phyloP scores from a whole-genome alignment of 1,140 invertebrate genomes.

The Drosophila gunungcola region DNA sequence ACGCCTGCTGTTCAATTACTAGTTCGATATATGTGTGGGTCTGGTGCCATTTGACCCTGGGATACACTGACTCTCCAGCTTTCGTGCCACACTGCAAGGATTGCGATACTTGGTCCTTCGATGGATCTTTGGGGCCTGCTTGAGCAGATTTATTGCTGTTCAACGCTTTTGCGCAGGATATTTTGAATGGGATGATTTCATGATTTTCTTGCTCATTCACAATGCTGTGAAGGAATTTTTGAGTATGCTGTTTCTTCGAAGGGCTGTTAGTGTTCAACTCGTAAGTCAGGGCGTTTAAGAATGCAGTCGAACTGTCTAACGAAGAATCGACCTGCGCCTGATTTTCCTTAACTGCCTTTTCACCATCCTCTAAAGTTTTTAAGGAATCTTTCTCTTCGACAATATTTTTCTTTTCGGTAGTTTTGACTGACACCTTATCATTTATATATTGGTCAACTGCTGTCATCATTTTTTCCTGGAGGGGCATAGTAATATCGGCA shows the following conservation, averaged over 20 bases:
- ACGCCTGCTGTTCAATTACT: constrained; percentile 48
- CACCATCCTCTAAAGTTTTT: background rate
- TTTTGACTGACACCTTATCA: background rate
- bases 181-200: background rate
- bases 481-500: background rate
- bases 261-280: background rate
- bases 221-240: constrained; percentile 8
- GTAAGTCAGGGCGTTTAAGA: background rate
- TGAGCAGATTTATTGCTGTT: background rate
- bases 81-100: constrained; percentile 11
- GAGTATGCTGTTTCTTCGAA: background rate
- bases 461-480: background rate
- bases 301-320: background rate
- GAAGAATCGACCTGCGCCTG: no score
- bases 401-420: no score
- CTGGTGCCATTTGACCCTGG: constrained; percentile 61
- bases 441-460: background rate
- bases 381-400: background rate
- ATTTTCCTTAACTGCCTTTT: background rate
- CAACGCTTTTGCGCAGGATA: background rate
- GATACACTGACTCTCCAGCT: constrained; percentile 26
- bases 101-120: background rate
- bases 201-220: background rate
- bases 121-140: background rate
- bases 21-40: constrained; percentile 38